phyloP scores from a whole-genome alignment of 2,113 vertebrate genomes.

The Heterocephalus glaber region DNA sequence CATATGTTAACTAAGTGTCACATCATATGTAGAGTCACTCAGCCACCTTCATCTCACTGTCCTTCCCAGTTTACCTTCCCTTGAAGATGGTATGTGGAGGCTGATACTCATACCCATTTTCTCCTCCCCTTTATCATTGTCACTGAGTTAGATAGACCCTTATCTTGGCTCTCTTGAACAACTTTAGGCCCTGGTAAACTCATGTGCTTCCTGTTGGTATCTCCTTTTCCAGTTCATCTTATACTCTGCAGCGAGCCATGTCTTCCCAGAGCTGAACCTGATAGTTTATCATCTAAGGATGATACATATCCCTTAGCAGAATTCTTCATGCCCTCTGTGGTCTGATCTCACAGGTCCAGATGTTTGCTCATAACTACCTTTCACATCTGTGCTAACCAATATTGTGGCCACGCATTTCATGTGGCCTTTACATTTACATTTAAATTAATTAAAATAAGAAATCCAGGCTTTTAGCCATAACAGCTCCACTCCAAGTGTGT shows the following conservation, averaged over 20 bases:
- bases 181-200: not conserved
- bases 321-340: no score
- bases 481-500: not conserved
- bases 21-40: no score
- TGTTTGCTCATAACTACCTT: not conserved
- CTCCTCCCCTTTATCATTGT: not conserved
- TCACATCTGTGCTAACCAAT: not conserved
- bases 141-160: not conserved
- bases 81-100: rapidly evolving
- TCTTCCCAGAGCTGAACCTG: not conserved
- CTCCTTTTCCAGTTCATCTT: not conserved
- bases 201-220: not conserved
- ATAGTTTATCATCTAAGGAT: not conserved
- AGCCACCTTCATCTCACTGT: not conserved
- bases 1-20: not conserved
- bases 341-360: not conserved
- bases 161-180: not conserved
- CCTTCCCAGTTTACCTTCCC: not conserved
- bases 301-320: rapidly evolving
- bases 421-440: not conserved
- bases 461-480: not conserved
- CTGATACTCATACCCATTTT: not conserved
- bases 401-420: not conserved
- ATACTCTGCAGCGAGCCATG: not conserved
- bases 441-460: not conserved